A percentile compares a stretch with the other conserved stretches of the same genome.
phyloP scores from a whole-genome alignment of 1,140 invertebrate species.

The Vanessa tameamea region DNA sequence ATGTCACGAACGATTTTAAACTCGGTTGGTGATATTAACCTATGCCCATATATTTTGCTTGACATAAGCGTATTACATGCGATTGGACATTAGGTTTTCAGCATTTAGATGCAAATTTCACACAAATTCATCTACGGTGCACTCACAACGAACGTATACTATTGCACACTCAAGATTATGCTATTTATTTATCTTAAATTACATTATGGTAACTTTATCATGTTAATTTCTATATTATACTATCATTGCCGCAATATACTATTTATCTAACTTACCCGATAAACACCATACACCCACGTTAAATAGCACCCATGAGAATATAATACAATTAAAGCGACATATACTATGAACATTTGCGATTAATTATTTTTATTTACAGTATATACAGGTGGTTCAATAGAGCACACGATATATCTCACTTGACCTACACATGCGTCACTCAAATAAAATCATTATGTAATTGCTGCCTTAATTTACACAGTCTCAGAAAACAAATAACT shows the following conservation, averaged over 20 bases:
- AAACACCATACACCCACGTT: slow-evolving; percentile 73
- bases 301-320: slow-evolving; percentile 78
- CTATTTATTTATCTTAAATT: slow-evolving; percentile 57
- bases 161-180: slow-evolving; percentile 78
- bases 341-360: slow-evolving; percentile 48
- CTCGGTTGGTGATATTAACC: neutral
- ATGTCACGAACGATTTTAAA: neutral
- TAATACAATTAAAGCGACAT: slow-evolving; percentile 74
- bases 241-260: slow-evolving; percentile 55
- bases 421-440: slow-evolving; percentile 36
- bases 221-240: slow-evolving; percentile 58
- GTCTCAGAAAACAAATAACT: slow-evolving; percentile 70
- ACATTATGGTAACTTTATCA: slow-evolving; percentile 73
- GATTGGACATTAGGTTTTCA: neutral
- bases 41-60: neutral
- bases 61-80: slow-evolving; percentile 5
- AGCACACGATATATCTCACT: slow-evolving; percentile 40
- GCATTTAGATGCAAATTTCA: slow-evolving; percentile 2
- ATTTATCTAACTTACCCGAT: slow-evolving; percentile 50
- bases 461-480: slow-evolving; percentile 73
- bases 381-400: slow-evolving; percentile 54
- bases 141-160: slow-evolving; percentile 55
- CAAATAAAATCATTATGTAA: slow-evolving; percentile 56
- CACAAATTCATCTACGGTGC: slow-evolving; percentile 20
- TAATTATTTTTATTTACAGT: slow-evolving; percentile 56